Base-by-base conservation (phyloP, 2,113 vertebrate species). In the Mobula hypostoma region DNA sequence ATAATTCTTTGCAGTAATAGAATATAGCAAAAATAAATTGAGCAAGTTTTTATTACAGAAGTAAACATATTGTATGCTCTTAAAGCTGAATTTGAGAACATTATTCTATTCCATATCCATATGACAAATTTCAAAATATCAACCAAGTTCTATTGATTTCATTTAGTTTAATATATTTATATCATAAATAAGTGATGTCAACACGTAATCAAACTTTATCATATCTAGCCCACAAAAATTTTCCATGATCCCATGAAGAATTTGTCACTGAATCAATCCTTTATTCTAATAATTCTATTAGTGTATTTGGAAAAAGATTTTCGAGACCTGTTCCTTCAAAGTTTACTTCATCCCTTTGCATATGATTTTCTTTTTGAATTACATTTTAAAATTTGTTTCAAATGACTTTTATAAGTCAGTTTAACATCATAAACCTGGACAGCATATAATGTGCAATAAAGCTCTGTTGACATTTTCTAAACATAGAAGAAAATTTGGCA, bases 91-190 rank as follows among this genome's bases (percentile, higher is more conserved):
- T 40, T 77, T n/a, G 32, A 80, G 56, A 85, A 83, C 48, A 82
- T 83, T 83, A 56, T 56, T 21, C 6, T 24, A 56, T 56, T 32
- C 40, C 80, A 56, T 83, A 24, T 83, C 82, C 82, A 11, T 85
- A 85, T 85, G 48, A 48, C 40, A 83, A 21, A 85, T 85, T 74
- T 74, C 24, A 85, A 56, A 85, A 85, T 24, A 85, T 58, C 48
- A 21, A 56, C 48, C 24, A 56, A 5, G 77, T 79, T 74, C n/a
- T 79, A 79, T 79, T 79, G 8, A 56, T 85, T 85, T 21, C 11
- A 58, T 24, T 58, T 58, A 85, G 27, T 85, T 85, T 85, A 85
- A 56, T n/a, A 80, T 80, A 21, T 83, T 83, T 56, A 83, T 83
- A 58, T 56, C 24, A 58, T 85, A 85, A 58, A 27, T 48, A 24